phyloP scores from a whole-genome alignment of 2,888 invertebrate genomes.

The Eledona agricola region DNA sequence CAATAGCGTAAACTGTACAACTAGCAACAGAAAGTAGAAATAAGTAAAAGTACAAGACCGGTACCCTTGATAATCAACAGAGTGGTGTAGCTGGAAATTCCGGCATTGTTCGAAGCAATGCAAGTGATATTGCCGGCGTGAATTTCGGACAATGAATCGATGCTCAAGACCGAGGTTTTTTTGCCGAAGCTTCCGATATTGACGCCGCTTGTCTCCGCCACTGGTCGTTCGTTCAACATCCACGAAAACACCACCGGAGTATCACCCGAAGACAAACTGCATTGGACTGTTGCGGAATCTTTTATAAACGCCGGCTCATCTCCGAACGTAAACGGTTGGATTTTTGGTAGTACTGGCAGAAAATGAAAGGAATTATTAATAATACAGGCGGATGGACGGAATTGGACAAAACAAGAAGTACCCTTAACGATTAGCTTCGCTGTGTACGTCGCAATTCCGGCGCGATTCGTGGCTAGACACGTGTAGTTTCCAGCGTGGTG shows the following conservation, averaged over 20 bases:
- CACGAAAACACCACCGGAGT: conserved; percentile 80
- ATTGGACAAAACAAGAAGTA: conserved; percentile 49
- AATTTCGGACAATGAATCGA: conserved; percentile 65
- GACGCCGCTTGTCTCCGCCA: conserved; percentile 64
- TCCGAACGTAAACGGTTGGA: conserved; percentile 66
- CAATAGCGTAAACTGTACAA: conserved; percentile 40
- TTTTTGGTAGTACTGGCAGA: conserved; percentile 29
- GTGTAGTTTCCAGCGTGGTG: conserved; percentile 68
- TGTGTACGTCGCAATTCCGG: conserved; percentile 64
- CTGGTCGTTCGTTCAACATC: conserved; percentile 72
- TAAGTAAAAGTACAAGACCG: conserved; percentile 13
- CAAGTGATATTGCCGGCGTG: conserved; percentile 70
- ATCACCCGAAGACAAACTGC: conserved; percentile 76
- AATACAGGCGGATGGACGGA: conserved; percentile 10
- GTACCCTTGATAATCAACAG: conserved; percentile 68
- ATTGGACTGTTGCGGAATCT: conserved; percentile 66
- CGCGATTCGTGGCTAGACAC: conserved; percentile 65
- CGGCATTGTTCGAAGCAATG: conserved; percentile 66
- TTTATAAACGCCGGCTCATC: conserved; percentile 68
- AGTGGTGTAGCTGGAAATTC: conserved; percentile 64
- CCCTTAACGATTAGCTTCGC: conserved; percentile 67
- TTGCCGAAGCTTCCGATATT: conserved; percentile 70
- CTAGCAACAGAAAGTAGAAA: conserved; percentile 11
- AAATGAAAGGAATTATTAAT: conserved; percentile 57
- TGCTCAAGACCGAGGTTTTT: conserved; percentile 72